Conservation (phyloP, 2,888 invertebrate species). For the Ypsolopha sequella region DNA sequence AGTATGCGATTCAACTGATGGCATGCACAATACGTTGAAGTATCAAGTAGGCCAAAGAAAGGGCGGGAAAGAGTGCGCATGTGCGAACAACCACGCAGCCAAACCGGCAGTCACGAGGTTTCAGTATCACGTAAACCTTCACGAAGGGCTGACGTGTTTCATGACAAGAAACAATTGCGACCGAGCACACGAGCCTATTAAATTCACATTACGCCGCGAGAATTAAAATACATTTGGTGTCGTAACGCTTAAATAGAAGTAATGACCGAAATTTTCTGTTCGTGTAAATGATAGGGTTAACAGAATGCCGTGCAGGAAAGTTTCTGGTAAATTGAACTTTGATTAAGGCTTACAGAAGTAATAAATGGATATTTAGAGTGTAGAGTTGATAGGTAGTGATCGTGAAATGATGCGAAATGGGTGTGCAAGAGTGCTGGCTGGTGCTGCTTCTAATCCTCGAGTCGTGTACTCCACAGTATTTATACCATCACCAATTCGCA, state of each 20-base stretch:
- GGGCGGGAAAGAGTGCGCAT: constrained; percentile 59
- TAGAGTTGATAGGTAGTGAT: constrained; percentile 17
- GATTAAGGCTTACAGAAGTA: too few species aligned
- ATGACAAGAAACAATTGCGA: constrained; percentile 1
- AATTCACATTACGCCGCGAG: constrained; percentile 17
- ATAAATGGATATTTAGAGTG: too few species aligned
- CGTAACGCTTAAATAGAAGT: background rate
- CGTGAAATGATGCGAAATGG: constrained; percentile 62
- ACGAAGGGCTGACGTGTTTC: constrained; percentile 8
- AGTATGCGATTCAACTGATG: constrained; percentile 60
- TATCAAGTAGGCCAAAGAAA: constrained; percentile 52
- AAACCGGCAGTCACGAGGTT: constrained; percentile 31
- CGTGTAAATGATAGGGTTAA: background rate
- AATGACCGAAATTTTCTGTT: background rate
- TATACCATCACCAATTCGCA: constrained; percentile 60
- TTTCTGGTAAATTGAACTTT: too few species aligned
- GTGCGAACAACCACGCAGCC: constrained; percentile 26
- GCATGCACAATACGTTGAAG: constrained; percentile 47
- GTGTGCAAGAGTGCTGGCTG: constrained; percentile 38
- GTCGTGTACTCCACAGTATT: constrained; percentile 42
- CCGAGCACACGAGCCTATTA: constrained; percentile 15
- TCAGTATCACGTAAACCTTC: background rate
- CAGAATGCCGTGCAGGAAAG: too few species aligned
- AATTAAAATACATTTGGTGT: background rate
- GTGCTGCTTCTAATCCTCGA: constrained; percentile 55